phyloP scores from a whole-genome alignment of 2,113 vertebrate genomes.

The Xyliphius kryptos region DNA sequence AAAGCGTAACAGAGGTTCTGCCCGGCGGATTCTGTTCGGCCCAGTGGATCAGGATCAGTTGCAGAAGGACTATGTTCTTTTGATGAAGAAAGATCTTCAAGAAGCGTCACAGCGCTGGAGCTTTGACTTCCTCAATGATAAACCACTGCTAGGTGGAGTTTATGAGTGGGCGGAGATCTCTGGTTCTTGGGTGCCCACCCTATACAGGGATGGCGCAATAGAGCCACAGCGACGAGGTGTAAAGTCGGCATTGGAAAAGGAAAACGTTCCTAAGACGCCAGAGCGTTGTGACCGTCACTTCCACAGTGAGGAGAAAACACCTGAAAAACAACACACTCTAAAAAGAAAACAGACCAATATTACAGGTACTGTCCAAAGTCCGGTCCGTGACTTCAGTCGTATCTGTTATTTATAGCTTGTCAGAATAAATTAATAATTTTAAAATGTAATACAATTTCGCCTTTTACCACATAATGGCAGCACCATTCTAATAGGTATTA shows the following conservation, averaged over 20 bases:
- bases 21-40: slow-evolving; percentile 79
- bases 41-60: slow-evolving; percentile 76
- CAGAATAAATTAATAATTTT: too few species aligned
- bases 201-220: slow-evolving; percentile 52
- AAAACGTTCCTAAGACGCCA: slow-evolving; percentile 51
- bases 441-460: too few species aligned
- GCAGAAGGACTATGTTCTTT: slow-evolving; percentile 62
- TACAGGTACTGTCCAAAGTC: slow-evolving; percentile 65
- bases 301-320: slow-evolving; percentile 45
- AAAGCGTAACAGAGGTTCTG: slow-evolving; percentile 43
- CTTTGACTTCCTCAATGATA: slow-evolving; percentile 78
- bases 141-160: slow-evolving; percentile 67
- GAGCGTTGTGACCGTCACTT: neutral
- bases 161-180: slow-evolving; percentile 77
- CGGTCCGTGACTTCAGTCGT: too few species aligned
- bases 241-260: slow-evolving; percentile 29
- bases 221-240: slow-evolving; percentile 4
- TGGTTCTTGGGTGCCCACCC: slow-evolving; percentile 50
- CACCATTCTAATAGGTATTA: too few species aligned
- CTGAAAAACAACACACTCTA: slow-evolving; percentile 21
- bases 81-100: slow-evolving; percentile 55
- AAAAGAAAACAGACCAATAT: slow-evolving; percentile 84
- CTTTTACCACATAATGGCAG: too few species aligned
- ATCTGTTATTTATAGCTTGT: too few species aligned
- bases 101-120: slow-evolving; percentile 77